phyloP scores from a whole-genome alignment of 2,888 invertebrate species.

The Ceramica pisi region DNA sequence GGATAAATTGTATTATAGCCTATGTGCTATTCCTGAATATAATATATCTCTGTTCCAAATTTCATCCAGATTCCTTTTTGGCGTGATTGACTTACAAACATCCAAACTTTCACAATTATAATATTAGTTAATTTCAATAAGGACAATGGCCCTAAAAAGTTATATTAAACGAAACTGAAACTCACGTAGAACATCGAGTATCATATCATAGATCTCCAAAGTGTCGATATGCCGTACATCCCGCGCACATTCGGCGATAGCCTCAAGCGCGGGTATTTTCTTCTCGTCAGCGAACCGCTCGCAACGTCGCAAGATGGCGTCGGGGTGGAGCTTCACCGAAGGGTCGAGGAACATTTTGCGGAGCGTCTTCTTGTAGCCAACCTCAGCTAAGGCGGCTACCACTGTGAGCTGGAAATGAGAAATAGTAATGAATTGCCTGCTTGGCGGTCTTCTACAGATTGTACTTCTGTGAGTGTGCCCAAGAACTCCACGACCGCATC shows the following conservation, averaged over 20 bases:
- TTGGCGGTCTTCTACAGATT: no score
- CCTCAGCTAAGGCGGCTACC: conserved; percentile 89
- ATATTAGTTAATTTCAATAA: no score
- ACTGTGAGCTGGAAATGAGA: conserved; percentile 79
- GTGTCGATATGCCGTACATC: conserved; percentile 81
- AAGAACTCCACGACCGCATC: no score
- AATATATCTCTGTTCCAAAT: no score
- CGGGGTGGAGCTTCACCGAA: conserved; percentile 87
- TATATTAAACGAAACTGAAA: conserved; percentile 43
- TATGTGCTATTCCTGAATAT: no score
- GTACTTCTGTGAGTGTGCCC: no score
- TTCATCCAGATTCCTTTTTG: no score
- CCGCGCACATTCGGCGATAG: conserved; percentile 79
- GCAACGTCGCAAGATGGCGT: conserved; percentile 88
- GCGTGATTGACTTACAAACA: no score
- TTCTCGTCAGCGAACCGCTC: conserved; percentile 85
- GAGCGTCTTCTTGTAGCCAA: conserved; percentile 87
- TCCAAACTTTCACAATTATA: no score
- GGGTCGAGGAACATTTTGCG: conserved; percentile 89
- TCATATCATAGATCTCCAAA: conserved; percentile 84
- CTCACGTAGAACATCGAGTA: conserved; percentile 89
- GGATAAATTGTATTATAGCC: no score
- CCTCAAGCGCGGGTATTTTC: conserved; percentile 78
- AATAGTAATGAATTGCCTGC: background rate
- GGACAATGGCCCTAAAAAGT: no score